Evolutionary conservation across 2,797 vertebrate genomes (phyloP).

Genomic region (Eulemur mongoz): DNA sequence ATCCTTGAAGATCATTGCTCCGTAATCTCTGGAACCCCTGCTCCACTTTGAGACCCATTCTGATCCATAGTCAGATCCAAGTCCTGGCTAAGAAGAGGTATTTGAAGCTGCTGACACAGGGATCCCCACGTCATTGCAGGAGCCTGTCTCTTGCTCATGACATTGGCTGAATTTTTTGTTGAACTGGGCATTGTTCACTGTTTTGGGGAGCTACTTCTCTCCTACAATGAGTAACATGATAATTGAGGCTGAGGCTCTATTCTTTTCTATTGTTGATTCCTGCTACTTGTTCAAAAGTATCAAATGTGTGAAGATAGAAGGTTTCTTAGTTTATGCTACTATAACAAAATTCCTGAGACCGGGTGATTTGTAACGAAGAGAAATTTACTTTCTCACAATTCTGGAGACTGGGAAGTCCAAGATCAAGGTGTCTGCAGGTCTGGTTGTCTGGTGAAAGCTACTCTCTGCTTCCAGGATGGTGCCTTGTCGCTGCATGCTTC

Average conservation of each 20-base stretch:
- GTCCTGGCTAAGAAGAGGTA: neutral
- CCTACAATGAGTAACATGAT: neutral
- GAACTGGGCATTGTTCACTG: neutral
- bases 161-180: neutral
- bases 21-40: neutral
- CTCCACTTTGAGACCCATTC: neutral
- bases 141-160: neutral
- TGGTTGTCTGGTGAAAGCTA: neutral
- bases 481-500: neutral
- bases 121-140: too few species aligned
- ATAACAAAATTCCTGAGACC: neutral
- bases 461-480: neutral
- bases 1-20: neutral
- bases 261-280: neutral
- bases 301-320: neutral
- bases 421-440: neutral
- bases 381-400: neutral
- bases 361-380: neutral
- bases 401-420: neutral
- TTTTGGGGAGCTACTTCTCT: neutral
- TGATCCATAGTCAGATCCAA: neutral
- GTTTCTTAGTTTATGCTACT: neutral
- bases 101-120: neutral
- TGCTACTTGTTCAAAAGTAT: neutral
- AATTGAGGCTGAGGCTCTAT: neutral